Evolutionary conservation across 2,888 invertebrate genomes (phyloP), one percentile per base, ranked within the genome.

Genomic region (Syrphus vitripennis): DNA sequence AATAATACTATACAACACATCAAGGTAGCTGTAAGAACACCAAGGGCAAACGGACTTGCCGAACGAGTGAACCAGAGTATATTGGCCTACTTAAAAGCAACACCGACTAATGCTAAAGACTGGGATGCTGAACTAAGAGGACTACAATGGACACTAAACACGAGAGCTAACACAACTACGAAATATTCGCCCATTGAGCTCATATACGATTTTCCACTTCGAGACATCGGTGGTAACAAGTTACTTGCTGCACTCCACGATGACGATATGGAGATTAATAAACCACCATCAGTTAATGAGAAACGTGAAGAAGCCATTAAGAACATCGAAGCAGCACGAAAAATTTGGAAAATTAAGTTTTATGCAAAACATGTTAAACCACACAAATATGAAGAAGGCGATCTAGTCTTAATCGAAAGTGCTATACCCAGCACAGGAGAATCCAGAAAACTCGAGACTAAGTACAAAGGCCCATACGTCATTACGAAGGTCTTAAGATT

Each of bases 21-120:
- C 4, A 81, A 88, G 42, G 75, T 75, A 16, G 86, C 82, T 0
- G 87, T 83, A 1, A 67, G 83, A 10, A 87, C 82, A 9, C 86
- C 87, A 1, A 34, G 87, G 26, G 76, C 79, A 10, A 87, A 88
- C 21, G 77, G 77, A 12, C 77, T 55, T 61, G 83, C 6, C 1
- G 84, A 84, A 71, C 57, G 82, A 31, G 88, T 48, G 1, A 55
- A 71, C 10, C 76, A 45, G 7, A 77, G 81, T 21, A 81, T 69
- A 10, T 12, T 34, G 10, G 34, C 34, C 2, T 48, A 48, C 2
- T 21, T 48, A 21, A 48, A 10, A 31, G 31, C 57, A 4, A 31
- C 57, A 1, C 10, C 57, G 14, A 14, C 16, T 1, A 31, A 71
- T 14, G 57, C 10, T 1, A 71, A 45, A 9, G 21, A 57, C 12